Evolutionary conservation across 2,888 invertebrate genomes (phyloP).

Genomic region (Drosophila testacea): DNA sequence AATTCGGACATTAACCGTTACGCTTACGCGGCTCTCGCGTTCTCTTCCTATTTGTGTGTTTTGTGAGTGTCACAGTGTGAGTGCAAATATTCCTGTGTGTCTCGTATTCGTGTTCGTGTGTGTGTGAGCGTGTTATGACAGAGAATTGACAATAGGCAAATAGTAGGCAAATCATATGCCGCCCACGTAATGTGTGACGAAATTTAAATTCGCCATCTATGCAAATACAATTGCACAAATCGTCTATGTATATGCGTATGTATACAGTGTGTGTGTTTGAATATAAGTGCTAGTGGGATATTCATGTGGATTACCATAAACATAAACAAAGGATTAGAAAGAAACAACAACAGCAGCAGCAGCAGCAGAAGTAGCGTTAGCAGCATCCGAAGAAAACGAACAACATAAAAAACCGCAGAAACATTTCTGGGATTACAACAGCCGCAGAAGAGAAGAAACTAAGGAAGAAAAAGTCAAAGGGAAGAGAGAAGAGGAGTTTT

Average conservation of each 20-base stretch:
- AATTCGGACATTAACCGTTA: conserved; percentile 72
- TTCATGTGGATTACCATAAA: conserved; percentile 75
- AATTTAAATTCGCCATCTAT: conserved; percentile 78
- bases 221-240: conserved; percentile 72
- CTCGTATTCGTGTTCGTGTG: conserved; percentile 15
- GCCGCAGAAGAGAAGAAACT: conserved; percentile 22
- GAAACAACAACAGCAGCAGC: conserved; percentile 36
- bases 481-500: conserved; percentile 7
- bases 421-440: conserved; percentile 67
- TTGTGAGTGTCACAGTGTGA: neutral
- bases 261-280: conserved; percentile 10
- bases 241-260: conserved; percentile 25
- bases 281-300: conserved; percentile 51
- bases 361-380: conserved; percentile 18
- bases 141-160: conserved; percentile 74
- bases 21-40: conserved; percentile 34
- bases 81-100: conserved; percentile 9
- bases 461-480: conserved; percentile 7
- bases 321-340: conserved; percentile 80
- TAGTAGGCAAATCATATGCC: conserved; percentile 72
- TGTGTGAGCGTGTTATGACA: conserved; percentile 36
- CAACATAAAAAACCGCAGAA: conserved; percentile 45
- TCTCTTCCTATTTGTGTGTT: conserved; percentile 1
- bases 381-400: conserved; percentile 6
- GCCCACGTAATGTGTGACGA: conserved; percentile 81